A percentile compares a stretch with the other conserved stretches of the same genome.
phyloP scores from a whole-genome alignment of 2,113 vertebrate species.

The Gasterosteus nipponicus region DNA sequence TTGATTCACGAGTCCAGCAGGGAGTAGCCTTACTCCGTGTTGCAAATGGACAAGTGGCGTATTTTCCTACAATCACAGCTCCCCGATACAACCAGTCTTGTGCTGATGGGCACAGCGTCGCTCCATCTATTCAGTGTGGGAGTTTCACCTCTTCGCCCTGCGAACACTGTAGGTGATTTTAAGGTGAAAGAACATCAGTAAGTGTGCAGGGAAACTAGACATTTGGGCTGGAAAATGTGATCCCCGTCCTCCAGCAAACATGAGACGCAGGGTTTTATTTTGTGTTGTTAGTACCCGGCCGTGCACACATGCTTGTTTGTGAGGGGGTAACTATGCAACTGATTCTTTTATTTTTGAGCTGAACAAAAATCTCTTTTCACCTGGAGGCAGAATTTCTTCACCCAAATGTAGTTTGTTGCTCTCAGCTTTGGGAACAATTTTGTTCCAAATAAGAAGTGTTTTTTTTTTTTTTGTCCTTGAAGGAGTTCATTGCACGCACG shows the following conservation, averaged over 20 bases:
- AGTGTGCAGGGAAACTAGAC: background rate
- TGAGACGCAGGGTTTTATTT: conserved; percentile 20
- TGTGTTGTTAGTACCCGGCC: background rate
- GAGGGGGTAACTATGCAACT: conserved; percentile 3
- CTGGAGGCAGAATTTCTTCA: background rate
- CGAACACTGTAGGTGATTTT: conserved; percentile 49
- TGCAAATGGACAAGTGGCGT: background rate
- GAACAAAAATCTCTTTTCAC: background rate
- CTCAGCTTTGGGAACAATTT: background rate
- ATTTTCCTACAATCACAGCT: background rate
- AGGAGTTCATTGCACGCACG: conserved; percentile 99
- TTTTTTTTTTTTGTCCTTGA: conserved; percentile 30
- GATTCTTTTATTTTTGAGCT: background rate
- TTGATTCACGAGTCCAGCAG: conserved; percentile 47
- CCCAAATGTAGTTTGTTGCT: background rate
- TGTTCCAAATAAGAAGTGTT: conserved; percentile 2
- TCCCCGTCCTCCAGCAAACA: background rate
- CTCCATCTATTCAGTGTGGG: conserved; percentile 16
- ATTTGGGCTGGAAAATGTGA: conserved; percentile 45
- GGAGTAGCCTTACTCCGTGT: conserved; percentile 36
- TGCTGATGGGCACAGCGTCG: background rate
- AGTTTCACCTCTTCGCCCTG: conserved; percentile 36
- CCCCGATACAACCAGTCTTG: background rate
- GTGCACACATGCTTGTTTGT: conserved; percentile 9
- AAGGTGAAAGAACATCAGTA: conserved; percentile 44